Conservation (phyloP, 2,888 invertebrate genomes). For the Lasioglossum pauxillum region DNA sequence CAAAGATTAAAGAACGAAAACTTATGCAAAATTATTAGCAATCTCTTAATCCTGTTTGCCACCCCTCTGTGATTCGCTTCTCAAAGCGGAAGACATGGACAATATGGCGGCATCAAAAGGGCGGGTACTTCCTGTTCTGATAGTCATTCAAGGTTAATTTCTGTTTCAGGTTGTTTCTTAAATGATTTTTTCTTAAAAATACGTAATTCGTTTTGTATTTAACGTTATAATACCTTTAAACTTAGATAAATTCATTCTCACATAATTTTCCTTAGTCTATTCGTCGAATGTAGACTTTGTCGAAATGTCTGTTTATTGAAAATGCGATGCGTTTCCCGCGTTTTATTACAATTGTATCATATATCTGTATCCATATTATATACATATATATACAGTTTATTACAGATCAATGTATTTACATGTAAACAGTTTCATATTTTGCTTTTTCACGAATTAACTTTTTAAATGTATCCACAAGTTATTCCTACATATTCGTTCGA, state of each 20-base stretch:
- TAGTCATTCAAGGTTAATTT: conserved; percentile 55
- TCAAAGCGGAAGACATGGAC: conserved; percentile 73
- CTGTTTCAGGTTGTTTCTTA: background rate
- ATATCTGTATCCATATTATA: background rate
- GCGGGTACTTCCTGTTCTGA: conserved; percentile 75
- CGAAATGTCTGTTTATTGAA: background rate
- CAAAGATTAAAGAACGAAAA: conserved; percentile 45
- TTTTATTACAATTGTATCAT: background rate
- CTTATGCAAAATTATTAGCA: conserved; percentile 57
- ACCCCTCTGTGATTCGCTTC: conserved; percentile 64
- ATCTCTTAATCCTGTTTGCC: conserved; percentile 67
- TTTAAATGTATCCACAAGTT: background rate
- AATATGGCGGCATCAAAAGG: conserved; percentile 75
- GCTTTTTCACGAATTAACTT: background rate
- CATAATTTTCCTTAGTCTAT: background rate
- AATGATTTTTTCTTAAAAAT: background rate
- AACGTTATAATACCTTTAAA: background rate
- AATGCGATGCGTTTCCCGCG: conserved; percentile 16
- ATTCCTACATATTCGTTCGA: background rate
- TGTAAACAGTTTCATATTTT: conserved; percentile 5
- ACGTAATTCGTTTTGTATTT: background rate
- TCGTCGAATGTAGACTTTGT: background rate
- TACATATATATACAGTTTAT: background rate
- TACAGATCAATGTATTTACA: background rate
- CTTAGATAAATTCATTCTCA: background rate